Evolutionary conservation across 2,888 invertebrate species (phyloP).

Genomic region (Diarsia brunnea): DNA sequence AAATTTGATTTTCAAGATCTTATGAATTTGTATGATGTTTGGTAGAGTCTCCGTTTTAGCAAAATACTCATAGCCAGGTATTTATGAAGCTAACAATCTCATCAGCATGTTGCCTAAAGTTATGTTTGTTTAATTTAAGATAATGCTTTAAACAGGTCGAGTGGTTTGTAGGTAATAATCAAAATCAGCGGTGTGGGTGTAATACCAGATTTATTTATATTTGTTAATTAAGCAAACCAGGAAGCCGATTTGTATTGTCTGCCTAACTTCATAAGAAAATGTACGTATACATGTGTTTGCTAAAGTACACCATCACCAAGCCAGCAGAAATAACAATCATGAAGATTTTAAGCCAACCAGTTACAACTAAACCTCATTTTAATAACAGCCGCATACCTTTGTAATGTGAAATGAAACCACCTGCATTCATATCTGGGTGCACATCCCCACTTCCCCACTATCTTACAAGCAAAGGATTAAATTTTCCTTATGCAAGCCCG

Average conservation of each 20-base stretch:
- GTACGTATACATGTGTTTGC: neutral
- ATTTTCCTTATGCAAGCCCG: constrained; percentile 61
- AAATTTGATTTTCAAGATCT: neutral
- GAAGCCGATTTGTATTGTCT: neutral
- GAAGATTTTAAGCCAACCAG: constrained; percentile 15
- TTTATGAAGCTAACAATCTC: neutral
- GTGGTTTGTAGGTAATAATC: neutral
- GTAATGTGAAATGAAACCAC: constrained; percentile 49
- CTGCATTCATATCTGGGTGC: constrained; percentile 57
- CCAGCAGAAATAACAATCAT: constrained; percentile 2
- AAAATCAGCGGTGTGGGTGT: neutral
- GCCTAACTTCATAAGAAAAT: neutral
- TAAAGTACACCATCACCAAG: neutral
- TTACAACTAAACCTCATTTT: constrained; percentile 37
- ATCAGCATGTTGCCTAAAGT: neutral
- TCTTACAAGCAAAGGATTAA: constrained; percentile 68
- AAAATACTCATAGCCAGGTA: neutral
- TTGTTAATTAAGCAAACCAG: neutral
- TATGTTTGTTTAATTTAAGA: neutral
- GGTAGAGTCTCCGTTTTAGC: neutral
- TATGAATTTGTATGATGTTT: neutral
- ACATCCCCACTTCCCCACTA: constrained; percentile 46
- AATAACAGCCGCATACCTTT: constrained; percentile 43
- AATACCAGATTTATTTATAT: neutral
- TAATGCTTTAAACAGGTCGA: too few species aligned